Conservation (phyloP, 2,113 vertebrate species). For the Bujurquina vittata region DNA sequence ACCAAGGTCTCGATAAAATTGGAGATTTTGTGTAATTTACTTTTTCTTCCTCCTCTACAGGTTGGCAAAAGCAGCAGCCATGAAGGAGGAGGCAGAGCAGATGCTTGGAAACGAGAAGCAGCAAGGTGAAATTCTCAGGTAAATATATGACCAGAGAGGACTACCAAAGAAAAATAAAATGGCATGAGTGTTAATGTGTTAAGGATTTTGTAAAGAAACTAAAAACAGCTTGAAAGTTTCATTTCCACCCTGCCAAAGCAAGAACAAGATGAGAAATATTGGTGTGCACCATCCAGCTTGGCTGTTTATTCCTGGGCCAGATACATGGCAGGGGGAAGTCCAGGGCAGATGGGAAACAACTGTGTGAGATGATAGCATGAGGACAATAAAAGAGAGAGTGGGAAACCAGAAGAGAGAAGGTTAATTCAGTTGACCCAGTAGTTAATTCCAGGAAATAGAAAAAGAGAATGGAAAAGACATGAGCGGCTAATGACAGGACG, state of each 20-base stretch:
- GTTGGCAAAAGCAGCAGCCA: slow-evolving; percentile 67
- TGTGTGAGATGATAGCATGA: slow-evolving; percentile 53
- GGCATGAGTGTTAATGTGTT: not conserved
- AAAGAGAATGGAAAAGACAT: slow-evolving; percentile 23
- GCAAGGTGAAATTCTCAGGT: slow-evolving; percentile 81
- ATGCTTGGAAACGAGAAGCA: slow-evolving; percentile 76
- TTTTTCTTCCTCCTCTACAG: slow-evolving; percentile 62
- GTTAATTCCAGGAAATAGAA: slow-evolving; percentile 44
- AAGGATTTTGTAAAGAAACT: not conserved
- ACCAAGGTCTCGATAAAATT: not conserved
- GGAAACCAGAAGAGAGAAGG: slow-evolving; percentile 28
- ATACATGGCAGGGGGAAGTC: slow-evolving; percentile 58
- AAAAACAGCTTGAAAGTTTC: not conserved
- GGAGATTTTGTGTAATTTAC: not conserved
- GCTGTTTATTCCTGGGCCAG: slow-evolving; percentile 44
- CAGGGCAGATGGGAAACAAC: slow-evolving; percentile 67
- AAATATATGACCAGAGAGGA: slow-evolving; percentile 29
- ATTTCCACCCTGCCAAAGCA: slow-evolving; percentile 1
- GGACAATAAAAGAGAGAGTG: slow-evolving; percentile 41
- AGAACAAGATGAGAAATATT: not conserved
- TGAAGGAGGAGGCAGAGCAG: slow-evolving; percentile 66
- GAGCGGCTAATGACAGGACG: slow-evolving; percentile 18
- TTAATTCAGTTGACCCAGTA: slow-evolving; percentile 40
- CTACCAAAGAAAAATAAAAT: not conserved
- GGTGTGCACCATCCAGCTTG: slow-evolving; percentile 29